Conservation (phyloP, 2,113 vertebrate species). For the Vidua chalybeata region DNA sequence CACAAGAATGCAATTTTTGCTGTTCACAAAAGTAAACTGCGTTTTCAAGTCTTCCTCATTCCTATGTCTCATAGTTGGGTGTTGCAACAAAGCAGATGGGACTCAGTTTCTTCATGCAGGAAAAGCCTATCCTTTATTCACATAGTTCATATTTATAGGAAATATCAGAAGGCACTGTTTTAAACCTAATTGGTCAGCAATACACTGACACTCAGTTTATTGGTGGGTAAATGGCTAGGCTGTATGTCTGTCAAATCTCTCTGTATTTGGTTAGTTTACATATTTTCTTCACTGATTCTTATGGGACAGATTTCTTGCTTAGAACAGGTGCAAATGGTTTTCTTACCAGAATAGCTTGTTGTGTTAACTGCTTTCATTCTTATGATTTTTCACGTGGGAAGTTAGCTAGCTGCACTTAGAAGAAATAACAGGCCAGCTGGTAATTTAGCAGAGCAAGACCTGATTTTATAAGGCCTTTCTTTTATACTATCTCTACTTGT, state of each 20-base stretch:
- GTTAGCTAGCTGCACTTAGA: background rate
- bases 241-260: background rate
- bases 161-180: background rate
- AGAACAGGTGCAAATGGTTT: background rate
- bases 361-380: background rate
- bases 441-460: background rate
- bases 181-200: background rate
- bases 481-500: background rate
- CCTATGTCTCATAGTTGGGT: background rate
- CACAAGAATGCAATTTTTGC: background rate
- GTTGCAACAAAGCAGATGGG: background rate
- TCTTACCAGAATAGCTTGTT: background rate
- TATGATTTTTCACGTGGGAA: background rate
- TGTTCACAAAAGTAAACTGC: background rate
- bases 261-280: background rate
- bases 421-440: background rate
- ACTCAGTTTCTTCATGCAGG: background rate
- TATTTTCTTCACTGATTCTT: background rate
- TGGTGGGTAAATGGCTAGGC: background rate
- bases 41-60: background rate
- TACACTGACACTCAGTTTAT: background rate
- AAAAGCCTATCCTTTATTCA: background rate
- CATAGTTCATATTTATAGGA: background rate
- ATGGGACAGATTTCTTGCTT: background rate
- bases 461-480: background rate